Evolutionary conservation across 2,888 invertebrate species (phyloP), one percentile per base, ranked within the genome.

Genomic region (Rhagium mordax): DNA sequence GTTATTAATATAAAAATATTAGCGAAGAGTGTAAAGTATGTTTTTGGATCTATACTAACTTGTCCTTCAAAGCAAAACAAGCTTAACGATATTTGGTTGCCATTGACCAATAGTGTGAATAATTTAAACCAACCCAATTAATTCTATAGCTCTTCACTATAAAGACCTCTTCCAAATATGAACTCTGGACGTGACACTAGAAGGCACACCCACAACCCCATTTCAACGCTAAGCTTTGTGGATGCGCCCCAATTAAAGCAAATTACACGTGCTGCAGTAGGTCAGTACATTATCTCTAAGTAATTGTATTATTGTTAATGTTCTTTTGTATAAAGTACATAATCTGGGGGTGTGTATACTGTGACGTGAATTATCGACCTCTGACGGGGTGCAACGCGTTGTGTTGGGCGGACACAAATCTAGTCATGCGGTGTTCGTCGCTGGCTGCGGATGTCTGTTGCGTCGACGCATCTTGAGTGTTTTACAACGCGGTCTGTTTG

Each of bases 351-450:
- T 75, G 74, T 75, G 70, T 69, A 57, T 61, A 78, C 72, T 29
- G 71, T 75, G 72, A 77, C 77, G 77, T 76, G 79, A 78, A 81
- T 81, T 84, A 83, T 82, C 84, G 83, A 83, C 84, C 82, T 83
- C 81, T 79, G 78, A 81, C 84, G 83, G 83, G 81, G 82, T 82
- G 79, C 80, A 75, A 70, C 66, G 72, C 74, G 69, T 72, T 75
- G 66, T 71, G 66, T 73, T 66, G 69, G 74, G 72, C 61, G 81
- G 76, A 75, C 76, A 74, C 77, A 75, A 76, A 80, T 82, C 85
- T 85, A 86, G 86, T 86, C 85, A 85, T 85, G 85, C 85, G 85
- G 84, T 83, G 85, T 81, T 82, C 84, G 81, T 78, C 82, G 82
- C 79, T 81, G 81, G 79, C 80, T 82, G 82, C 84, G 84, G 85